A percentile compares a stretch with the other conserved stretches of the same genome.
phyloP scores from a whole-genome alignment of 2,113 vertebrate genomes.

The Bubo blakistoni region DNA sequence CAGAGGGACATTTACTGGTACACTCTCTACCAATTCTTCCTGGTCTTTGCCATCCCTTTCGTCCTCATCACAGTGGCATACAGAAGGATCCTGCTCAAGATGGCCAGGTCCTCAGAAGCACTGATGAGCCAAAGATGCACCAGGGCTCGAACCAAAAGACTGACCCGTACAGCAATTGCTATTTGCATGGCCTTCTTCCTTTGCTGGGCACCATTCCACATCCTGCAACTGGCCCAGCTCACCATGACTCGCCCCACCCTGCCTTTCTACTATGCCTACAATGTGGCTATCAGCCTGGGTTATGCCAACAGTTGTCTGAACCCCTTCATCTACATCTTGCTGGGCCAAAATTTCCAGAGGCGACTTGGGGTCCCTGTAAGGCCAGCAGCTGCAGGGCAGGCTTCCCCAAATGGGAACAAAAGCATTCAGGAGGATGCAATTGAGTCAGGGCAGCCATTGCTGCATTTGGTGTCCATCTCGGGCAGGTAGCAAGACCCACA shows the following conservation, averaged over 20 bases:
- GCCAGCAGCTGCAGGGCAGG: neutral
- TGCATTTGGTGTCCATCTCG: neutral
- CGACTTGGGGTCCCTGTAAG: constrained; percentile 36
- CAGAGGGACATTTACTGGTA: constrained; percentile 63
- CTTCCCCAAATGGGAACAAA: neutral
- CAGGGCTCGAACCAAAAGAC: constrained; percentile 15
- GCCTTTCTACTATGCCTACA: constrained; percentile 55
- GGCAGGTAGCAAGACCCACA: neutral
- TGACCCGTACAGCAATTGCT: constrained; percentile 26
- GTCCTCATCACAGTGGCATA: constrained; percentile 53
- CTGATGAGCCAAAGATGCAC: constrained; percentile 27
- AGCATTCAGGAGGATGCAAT: neutral
- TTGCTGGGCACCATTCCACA: constrained; percentile 63
- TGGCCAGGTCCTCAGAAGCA: constrained; percentile 19
- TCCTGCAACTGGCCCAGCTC: constrained; percentile 55
- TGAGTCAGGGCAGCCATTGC: neutral
- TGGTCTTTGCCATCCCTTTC: constrained; percentile 68
- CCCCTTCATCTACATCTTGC: constrained; percentile 62
- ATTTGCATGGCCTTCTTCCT: constrained; percentile 55
- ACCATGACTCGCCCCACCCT: constrained; percentile 25
- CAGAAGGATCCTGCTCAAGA: constrained; percentile 52
- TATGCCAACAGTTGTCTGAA: constrained; percentile 67
- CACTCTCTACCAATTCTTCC: constrained; percentile 74
- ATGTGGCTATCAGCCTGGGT: constrained; percentile 53
- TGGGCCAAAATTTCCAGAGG: constrained; percentile 45